Evolutionary conservation across 1,140 invertebrate genomes (phyloP), one percentile per base, ranked within the genome.

Genomic region (Cylas formicarius): DNA sequence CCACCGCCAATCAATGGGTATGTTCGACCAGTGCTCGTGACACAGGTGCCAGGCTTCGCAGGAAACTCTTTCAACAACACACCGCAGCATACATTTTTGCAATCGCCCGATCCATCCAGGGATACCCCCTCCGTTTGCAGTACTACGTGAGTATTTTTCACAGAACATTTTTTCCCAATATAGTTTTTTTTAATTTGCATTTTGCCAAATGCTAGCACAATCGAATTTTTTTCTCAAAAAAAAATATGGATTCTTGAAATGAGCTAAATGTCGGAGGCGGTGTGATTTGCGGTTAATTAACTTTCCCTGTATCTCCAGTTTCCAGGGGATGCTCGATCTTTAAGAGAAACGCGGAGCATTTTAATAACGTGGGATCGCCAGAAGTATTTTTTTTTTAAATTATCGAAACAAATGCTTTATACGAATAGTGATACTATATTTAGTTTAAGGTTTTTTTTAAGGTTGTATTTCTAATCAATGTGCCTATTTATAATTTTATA

Each of bases 11-110:
- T 73, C 55, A 89, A 90, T 66, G 90, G 90, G 10, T 95, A 94
- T 66, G 86, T 94, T 18, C 86, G 83, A 58, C 88, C 88, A 10
- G 67, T 84, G 18, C 70, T 94, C 46, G 82, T 87, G 31, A 91
- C 86, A 0, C 84, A 87, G 42, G 80, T 94, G 29, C 86, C 84
- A 28, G 78, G 82, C 2, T 81, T 78, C 72, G 70, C 70, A n/a
- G 67, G 66, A 8, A 68, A 67, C 33, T 80, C 72, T 57, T 78
- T 73, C 60, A 75, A 73, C n/a, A 73, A 72, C 16, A 81, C 80
- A 8, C 79, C 80, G 2, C 50, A 74, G 60, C 56, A 79, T 71
- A 67, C 77, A 66, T 64, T 69, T 68, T 61, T 77, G 67, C 71
- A 84, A 67, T 76, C 76, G 11, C 81, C 82, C 0, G 80, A 83